phyloP scores from a whole-genome alignment of 1,140 invertebrate genomes.

The Forficula auricularia region DNA sequence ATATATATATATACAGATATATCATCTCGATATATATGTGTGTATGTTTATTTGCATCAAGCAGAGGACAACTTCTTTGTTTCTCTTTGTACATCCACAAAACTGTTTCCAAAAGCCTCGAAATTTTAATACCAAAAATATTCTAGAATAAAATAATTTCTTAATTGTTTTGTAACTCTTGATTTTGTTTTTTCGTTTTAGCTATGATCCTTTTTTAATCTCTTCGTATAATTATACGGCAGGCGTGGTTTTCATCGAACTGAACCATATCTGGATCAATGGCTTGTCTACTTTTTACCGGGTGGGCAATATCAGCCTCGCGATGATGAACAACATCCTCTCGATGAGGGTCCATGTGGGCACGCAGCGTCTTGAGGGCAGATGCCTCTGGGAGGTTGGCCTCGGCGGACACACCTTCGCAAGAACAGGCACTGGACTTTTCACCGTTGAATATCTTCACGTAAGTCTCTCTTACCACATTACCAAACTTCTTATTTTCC shows the following conservation, averaged over 20 bases:
- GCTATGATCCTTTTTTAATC: slow-evolving; percentile 53
- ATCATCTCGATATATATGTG: too few species aligned
- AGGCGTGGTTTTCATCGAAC: slow-evolving; percentile 45
- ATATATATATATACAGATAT: too few species aligned
- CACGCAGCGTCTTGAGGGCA: slow-evolving; percentile 56
- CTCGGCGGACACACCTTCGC: slow-evolving; percentile 44
- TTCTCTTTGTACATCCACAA: too few species aligned
- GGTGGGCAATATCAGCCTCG: slow-evolving; percentile 54
- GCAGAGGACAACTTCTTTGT: too few species aligned
- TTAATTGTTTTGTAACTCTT: too few species aligned
- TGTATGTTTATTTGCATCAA: too few species aligned
- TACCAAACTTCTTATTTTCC: too few species aligned
- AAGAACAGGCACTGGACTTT: slow-evolving; percentile 47
- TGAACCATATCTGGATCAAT: slow-evolving; percentile 53
- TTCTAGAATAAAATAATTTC: too few species aligned
- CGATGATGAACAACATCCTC: slow-evolving; percentile 47
- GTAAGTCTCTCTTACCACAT: too few species aligned
- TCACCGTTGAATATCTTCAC: slow-evolving; percentile 48
- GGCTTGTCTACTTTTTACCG: slow-evolving; percentile 63
- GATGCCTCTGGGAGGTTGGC: slow-evolving; percentile 56
- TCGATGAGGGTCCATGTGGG: slow-evolving; percentile 49
- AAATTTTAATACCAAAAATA: too few species aligned
- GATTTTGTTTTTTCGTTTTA: too few species aligned
- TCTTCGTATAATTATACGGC: slow-evolving; percentile 49
- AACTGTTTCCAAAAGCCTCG: too few species aligned